Base-by-base conservation (phyloP, 2,888 invertebrate genomes). In the Drosophila kanekoi region DNA sequence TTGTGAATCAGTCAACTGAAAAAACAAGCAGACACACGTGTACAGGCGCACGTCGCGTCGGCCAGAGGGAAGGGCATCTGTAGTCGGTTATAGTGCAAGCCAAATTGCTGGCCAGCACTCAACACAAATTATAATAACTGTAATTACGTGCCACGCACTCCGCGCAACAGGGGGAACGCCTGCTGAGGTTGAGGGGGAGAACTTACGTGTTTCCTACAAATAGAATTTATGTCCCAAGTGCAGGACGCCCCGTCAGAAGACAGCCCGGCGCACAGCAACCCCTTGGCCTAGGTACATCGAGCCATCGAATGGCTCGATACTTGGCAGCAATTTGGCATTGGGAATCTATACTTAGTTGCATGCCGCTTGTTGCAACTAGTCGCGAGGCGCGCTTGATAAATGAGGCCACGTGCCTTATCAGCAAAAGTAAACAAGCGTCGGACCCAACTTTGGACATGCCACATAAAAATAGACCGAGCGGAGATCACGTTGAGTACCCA, bases 391-490 rank as follows among this genome's bases (percentile, higher is more conserved):
- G 69, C 61, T 85, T 90, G 89, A 90, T 88, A 91, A 91, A 90
- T 89, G 91, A 89, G 89, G 91, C 87, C 90, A 91, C 90, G 91
- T 91, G 91, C 86, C 90, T 90, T 90, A 91, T 91, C 91, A 77
- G 71, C 68, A 49, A 69, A 64, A 66, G 77, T 70, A 79, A 84
- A 82, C 84, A 84, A 86, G 77, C 83, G 64, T 71, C 66, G 60
- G 54, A 76, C 64, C 64, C 47, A 62, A 51, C 49, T 49, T 59
- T 48, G 53, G 61, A 81, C 73, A 64, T 49, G 66, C 56, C 18
- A 28, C 23, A 28, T 16, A 73, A 65, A 78, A 70, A 79, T 75
- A 78, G 61, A 76, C 43, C 63, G 44, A 38, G 45, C 62, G 52
- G 52, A 57, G 76, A 79, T 81, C 83, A 83, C 83, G 77, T 77